A percentile compares a stretch with the other conserved stretches of the same genome.
Conservation (phyloP, 2,113 vertebrate species). For the Pycnonotus jocosus region DNA sequence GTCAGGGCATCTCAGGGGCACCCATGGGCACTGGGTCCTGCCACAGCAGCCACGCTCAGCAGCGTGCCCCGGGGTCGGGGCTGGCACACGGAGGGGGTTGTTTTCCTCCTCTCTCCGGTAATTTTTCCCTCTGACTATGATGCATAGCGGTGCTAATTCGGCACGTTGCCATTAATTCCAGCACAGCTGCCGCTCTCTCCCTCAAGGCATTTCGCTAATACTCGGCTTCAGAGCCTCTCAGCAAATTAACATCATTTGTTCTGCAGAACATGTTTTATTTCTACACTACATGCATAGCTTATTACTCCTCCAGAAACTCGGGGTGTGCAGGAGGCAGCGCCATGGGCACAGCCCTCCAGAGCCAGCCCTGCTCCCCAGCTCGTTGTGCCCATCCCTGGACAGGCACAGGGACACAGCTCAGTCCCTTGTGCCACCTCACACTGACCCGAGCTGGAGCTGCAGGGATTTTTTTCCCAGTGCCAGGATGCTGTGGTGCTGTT, state of each 20-base stretch:
- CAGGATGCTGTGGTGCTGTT: fast-evolving
- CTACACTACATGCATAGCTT: conserved; percentile 82
- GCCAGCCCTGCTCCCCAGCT: neutral
- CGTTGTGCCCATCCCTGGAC: fast-evolving
- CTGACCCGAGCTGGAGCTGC: neutral
- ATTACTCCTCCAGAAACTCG: conserved; percentile 52
- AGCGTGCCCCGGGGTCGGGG: neutral
- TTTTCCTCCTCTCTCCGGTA: conserved; percentile 32
- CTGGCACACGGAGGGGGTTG: neutral
- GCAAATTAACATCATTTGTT: conserved; percentile 96
- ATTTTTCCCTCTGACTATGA: conserved; percentile 80
- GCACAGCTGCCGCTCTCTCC: conserved; percentile 87
- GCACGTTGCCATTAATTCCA: conserved; percentile 89
- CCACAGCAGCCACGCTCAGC: fast-evolving
- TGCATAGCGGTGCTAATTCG: conserved; percentile 86
- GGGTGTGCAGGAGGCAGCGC: neutral
- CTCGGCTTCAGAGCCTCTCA: conserved; percentile 85
- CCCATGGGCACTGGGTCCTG: fast-evolving
- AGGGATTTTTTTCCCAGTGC: neutral
- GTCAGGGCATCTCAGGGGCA: neutral
- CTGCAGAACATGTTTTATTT: conserved; percentile 87
- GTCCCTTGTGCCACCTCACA: fast-evolving
- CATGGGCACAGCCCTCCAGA: neutral
- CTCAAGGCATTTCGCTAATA: conserved; percentile 86
- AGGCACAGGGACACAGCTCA: neutral